Conservation (phyloP, 2,113 vertebrate genomes). For the Pollachius pollachius region DNA sequence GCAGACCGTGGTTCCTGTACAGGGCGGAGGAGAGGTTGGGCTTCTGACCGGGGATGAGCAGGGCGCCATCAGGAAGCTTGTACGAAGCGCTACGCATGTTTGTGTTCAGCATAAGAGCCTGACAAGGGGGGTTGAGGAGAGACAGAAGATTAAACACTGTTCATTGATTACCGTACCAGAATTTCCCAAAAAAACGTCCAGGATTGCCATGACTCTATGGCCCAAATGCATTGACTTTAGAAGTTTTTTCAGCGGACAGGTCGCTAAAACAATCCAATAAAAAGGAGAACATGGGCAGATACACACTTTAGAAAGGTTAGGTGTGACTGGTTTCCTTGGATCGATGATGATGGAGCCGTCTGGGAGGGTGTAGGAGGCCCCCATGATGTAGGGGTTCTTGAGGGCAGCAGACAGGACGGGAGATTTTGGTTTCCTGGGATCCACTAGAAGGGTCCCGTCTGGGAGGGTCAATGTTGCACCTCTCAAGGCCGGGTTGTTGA, state of each 20-base stretch:
- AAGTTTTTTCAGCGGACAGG: background rate
- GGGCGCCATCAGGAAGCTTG: slow-evolving; percentile 52
- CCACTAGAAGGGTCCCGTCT: slow-evolving; percentile 67
- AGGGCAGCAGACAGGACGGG: slow-evolving; percentile 66
- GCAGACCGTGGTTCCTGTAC: slow-evolving; percentile 50
- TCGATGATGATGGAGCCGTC: slow-evolving; percentile 74
- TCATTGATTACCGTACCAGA: background rate
- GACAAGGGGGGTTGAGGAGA: background rate
- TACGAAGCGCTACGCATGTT: slow-evolving; percentile 61
- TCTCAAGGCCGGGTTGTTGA: slow-evolving; percentile 59
- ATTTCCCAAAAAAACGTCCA: no score
- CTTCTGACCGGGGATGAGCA: slow-evolving; percentile 61
- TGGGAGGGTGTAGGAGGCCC: slow-evolving; percentile 65
- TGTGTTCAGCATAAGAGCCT: slow-evolving; percentile 63
- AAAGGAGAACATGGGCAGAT: background rate
- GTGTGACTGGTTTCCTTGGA: slow-evolving; percentile 57
- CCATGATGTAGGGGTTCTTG: slow-evolving; percentile 68
- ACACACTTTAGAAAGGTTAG: slow-evolving; percentile 59
- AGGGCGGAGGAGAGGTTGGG: slow-evolving; percentile 56
- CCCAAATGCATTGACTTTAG: background rate
- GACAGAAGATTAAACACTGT: background rate
- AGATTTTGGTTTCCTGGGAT: slow-evolving; percentile 62
- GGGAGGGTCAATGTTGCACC: slow-evolving; percentile 60
- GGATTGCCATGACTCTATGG: no score
- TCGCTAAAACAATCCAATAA: background rate